Conservation (phyloP, 2,113 vertebrate genomes). For the Calcarius ornatus region DNA sequence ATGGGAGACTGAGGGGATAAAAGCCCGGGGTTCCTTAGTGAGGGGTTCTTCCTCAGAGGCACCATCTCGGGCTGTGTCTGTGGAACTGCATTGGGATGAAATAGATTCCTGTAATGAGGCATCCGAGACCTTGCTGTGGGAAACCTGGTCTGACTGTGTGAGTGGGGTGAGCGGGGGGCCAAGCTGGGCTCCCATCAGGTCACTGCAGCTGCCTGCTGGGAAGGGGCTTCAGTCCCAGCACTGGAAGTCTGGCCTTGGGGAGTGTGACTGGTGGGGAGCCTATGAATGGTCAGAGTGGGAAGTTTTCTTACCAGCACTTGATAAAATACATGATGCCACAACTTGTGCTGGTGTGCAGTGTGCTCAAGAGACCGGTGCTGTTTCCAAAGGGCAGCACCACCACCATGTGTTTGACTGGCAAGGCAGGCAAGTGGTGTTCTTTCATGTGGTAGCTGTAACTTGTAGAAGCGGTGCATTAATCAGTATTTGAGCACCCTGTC, state of each 20-base stretch:
- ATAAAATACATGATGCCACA: background rate
- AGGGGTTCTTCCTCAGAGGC: accelerated
- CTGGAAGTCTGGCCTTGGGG: background rate
- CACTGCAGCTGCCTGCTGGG: accelerated
- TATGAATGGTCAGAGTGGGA: accelerated
- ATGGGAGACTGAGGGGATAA: background rate
- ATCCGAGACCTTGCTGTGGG: accelerated
- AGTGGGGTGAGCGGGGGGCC: background rate
- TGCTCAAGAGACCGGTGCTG: accelerated
- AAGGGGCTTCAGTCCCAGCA: accelerated
- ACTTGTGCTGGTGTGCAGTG: background rate
- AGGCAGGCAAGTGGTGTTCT: background rate
- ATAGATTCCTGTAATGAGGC: background rate
- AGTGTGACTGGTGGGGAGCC: background rate
- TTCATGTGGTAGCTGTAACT: background rate
- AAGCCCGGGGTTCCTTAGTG: accelerated
- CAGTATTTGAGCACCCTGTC: background rate
- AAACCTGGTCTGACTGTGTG: background rate
- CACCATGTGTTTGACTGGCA: background rate
- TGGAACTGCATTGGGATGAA: accelerated
- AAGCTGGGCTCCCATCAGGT: accelerated
- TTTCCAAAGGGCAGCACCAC: background rate
- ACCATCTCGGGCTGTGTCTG: background rate
- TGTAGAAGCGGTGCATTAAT: background rate
- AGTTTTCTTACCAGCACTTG: background rate